Evolutionary conservation across 2,113 vertebrate genomes (phyloP), one percentile per base, ranked within the genome.

Genomic region (Lanius ludovicianus): DNA sequence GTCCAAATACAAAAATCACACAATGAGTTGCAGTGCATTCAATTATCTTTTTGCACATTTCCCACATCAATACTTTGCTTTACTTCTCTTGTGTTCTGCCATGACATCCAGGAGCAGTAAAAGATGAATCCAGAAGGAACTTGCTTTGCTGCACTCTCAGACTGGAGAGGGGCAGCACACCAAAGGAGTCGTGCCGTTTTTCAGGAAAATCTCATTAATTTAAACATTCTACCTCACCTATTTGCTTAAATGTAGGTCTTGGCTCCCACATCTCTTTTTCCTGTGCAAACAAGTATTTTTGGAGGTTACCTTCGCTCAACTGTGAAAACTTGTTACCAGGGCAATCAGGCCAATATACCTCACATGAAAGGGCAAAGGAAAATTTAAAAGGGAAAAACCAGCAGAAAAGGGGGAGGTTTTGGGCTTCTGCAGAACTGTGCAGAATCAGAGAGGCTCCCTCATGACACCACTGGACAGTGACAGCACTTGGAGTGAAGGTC

Each of bases 271-370:
- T 60, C 31, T 62, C 11, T 68, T 92, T 93, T 95, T 83, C 65
- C 80, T 95, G 90, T 93, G 95, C 83, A 90, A 96, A 94, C 92
- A 95, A 96, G 90, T 63, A 77, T 96, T 92, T 90, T 83, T 96
- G 62, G 88, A 93, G 88, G 86, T 96, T 96, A 39, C 84, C 73
- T 91, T 90, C 0, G 0, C 90, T 84, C 90, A 93, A 84, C 90
- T 94, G 83, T 82, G 88, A 95, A 86, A 89, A 86, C 71, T 89
- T 78, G 76, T 96, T 96, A 93, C 92, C 91, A 92, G 80, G 86
- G 80, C 88, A 65, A 63, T 90, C 85, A 8, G 56, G 68, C 71
- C 90, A 90, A 93, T 44, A 68, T 53, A 59, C 82, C 81, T 89
- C 59, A 83, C 67, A 83, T 76, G 79, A 93, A 93, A 97, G 56